Conservation (phyloP, 2,113 vertebrate species). For the Edolisoma coerulescens region DNA sequence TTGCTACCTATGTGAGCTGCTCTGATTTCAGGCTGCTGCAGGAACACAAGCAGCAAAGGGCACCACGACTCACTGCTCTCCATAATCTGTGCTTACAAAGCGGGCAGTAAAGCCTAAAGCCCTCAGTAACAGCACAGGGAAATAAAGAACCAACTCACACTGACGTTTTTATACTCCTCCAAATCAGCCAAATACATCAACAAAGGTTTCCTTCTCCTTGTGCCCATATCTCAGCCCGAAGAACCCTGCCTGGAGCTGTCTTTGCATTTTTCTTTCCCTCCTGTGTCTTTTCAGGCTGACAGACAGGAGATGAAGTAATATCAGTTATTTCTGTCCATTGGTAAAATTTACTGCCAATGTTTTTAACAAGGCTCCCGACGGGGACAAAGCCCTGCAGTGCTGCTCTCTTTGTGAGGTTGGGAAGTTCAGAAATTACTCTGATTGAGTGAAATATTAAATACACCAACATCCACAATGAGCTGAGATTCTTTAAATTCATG, state of each 20-base stretch:
- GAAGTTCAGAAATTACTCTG: neutral
- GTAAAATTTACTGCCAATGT: neutral
- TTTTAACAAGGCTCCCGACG: neutral
- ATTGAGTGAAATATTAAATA: neutral
- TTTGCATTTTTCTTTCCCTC: neutral
- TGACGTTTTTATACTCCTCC: neutral
- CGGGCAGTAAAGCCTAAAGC: neutral
- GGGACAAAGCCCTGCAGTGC: neutral
- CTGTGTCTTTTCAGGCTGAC: neutral
- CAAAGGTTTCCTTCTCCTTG: neutral
- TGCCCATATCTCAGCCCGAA: neutral
- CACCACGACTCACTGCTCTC: neutral
- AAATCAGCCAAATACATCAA: neutral
- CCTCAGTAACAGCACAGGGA: neutral
- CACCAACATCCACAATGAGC: neutral
- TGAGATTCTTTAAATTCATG: neutral
- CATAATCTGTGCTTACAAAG: neutral
- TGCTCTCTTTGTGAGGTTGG: neutral
- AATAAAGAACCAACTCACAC: neutral
- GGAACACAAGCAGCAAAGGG: neutral
- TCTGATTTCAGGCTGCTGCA: neutral
- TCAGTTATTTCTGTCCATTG: neutral
- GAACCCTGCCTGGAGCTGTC: neutral
- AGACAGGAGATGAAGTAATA: neutral
- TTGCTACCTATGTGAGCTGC: neutral